These are phyloP conservation scores for Spisula subtruncata DNA, from an alignment of 2,888 invertebrate genomes.

Conservation along the genomic window DNA sequence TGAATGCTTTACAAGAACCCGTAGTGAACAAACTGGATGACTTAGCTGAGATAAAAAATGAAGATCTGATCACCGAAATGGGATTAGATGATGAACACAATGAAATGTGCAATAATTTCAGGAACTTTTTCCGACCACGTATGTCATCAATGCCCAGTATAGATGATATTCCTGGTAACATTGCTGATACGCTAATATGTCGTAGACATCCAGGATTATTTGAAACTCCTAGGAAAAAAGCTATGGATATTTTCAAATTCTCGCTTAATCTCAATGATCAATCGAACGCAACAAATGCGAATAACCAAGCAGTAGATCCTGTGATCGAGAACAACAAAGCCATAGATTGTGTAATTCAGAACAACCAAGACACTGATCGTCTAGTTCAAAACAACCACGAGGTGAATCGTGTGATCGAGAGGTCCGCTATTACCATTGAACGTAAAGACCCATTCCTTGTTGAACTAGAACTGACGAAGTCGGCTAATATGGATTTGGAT, in stretches of 20 bases:
- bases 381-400: neutral
- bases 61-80: neutral
- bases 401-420: neutral
- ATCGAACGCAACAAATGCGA: neutral
- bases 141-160: neutral
- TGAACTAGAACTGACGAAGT: slow-evolving; percentile 2
- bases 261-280: neutral
- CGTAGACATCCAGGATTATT: neutral
- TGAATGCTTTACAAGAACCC: neutral
- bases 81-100: slow-evolving; percentile 22
- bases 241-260: neutral
- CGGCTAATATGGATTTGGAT: neutral
- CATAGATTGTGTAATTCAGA: neutral
- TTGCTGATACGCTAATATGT: slow-evolving; percentile 1
- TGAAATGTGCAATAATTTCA: slow-evolving; percentile 15
- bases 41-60: slow-evolving; percentile 11
- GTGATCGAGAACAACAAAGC: neutral
- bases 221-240: neutral
- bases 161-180: neutral
- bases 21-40: neutral
- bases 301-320: neutral
- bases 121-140: neutral
- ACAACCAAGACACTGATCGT: too few species aligned
- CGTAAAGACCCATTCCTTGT: slow-evolving; percentile 10
- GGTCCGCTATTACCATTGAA: neutral